Evolutionary conservation across 2,113 vertebrate genomes (phyloP).

Genomic region (Taurulus bubalis): DNA sequence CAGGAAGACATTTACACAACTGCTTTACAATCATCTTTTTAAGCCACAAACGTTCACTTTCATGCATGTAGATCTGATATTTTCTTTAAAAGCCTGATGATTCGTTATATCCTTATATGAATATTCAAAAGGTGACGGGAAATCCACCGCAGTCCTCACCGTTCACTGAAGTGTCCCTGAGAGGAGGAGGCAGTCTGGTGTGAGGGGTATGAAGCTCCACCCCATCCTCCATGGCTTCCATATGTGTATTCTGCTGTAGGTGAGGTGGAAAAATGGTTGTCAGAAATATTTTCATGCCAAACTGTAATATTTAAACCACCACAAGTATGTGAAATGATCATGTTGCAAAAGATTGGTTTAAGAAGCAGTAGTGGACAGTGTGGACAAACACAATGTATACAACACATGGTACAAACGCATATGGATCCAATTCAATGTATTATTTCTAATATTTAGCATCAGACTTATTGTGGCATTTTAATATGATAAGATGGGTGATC

Average conservation of each 20-base stretch:
- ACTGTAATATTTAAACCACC: neutral
- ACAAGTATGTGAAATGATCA: neutral
- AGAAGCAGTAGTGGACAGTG: neutral
- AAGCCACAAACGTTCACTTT: neutral
- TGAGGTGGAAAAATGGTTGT: neutral
- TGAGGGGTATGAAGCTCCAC: slow-evolving; percentile 88
- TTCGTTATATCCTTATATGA: neutral
- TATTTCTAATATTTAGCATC: neutral
- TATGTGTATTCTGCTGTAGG: slow-evolving; percentile 89
- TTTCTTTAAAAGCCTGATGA: neutral
- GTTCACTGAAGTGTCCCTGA: slow-evolving; percentile 95
- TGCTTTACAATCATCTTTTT: neutral
- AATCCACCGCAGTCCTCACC: slow-evolving; percentile 77
- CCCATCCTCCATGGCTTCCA: slow-evolving; percentile 90
- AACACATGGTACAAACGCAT: neutral
- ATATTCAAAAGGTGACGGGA: neutral
- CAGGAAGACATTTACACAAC: neutral
- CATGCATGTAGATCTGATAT: neutral
- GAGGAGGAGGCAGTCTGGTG: slow-evolving; percentile 89
- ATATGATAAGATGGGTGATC: neutral
- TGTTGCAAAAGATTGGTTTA: neutral
- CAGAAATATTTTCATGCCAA: slow-evolving; percentile 3
- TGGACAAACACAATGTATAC: neutral
- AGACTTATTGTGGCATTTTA: neutral
- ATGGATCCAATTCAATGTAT: neutral